These are phyloP conservation scores for Diorhabda carinulata DNA, from an alignment of 1,140 invertebrate genomes.

Conservation along the genomic window DNA sequence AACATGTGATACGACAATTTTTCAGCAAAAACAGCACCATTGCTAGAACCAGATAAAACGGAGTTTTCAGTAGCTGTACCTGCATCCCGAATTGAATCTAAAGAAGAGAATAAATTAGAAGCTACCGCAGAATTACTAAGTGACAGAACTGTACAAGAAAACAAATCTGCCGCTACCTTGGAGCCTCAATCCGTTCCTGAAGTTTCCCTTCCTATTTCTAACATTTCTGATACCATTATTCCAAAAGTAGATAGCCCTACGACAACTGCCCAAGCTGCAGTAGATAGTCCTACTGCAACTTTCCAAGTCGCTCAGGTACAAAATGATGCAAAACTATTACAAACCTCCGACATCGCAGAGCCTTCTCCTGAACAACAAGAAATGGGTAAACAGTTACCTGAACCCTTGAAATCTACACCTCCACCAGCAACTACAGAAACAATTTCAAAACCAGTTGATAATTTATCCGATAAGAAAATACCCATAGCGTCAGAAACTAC, in stretches of 20 bases:
- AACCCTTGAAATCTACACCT: not conserved
- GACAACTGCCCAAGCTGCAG: too few relatives aligned
- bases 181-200: too few relatives aligned
- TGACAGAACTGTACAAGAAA: not conserved
- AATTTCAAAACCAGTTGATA: not conserved
- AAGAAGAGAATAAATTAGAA: not conserved
- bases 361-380: too few relatives aligned
- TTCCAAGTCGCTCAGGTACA: too few relatives aligned
- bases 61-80: not conserved
- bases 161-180: not conserved
- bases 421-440: not conserved
- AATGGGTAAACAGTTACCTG: not conserved
- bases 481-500: too few relatives aligned
- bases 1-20: not conserved
- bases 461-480: not conserved
- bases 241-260: not conserved
- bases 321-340: too few relatives aligned
- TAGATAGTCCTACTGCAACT: too few relatives aligned
- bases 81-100: not conserved
- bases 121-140: too few relatives aligned
- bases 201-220: not conserved
- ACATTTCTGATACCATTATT: slow-evolving; percentile 23
- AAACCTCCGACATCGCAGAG: too few relatives aligned
- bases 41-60: too few relatives aligned
- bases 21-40: not conserved